phyloP scores from a whole-genome alignment of 2,797 vertebrate species.

The Melanotaenia boesemani region DNA sequence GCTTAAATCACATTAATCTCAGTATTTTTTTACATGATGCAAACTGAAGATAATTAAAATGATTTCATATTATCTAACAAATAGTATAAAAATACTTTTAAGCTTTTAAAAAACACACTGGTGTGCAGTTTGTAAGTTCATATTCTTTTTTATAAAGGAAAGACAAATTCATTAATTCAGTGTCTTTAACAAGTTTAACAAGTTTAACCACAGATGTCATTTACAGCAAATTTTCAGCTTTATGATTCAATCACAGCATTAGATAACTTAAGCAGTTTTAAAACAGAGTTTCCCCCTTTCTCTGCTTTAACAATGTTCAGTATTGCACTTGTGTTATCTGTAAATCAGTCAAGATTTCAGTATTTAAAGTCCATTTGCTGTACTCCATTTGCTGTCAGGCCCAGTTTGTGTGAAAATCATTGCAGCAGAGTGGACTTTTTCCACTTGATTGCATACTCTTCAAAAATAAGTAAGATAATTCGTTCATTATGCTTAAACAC shows the following conservation, averaged over 20 bases:
- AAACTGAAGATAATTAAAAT: background rate
- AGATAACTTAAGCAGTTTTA: conserved; percentile 10
- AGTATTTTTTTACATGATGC: background rate
- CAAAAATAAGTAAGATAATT: background rate
- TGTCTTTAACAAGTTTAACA: conserved; percentile 13
- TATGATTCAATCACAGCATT: conserved; percentile 15
- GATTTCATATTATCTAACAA: background rate
- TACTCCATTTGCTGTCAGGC: conserved; percentile 1
- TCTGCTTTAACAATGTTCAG: conserved; percentile 17
- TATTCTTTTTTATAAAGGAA: conserved; percentile 8
- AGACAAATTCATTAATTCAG: conserved; percentile 1
- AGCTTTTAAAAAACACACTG: background rate
- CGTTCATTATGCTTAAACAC: background rate
- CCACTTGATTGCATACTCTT: conserved; percentile 8
- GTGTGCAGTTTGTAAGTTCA: conserved; percentile 22
- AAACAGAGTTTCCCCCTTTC: conserved; percentile 22
- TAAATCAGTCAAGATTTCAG: conserved; percentile 31
- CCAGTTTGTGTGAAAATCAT: conserved; percentile 1
- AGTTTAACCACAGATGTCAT: conserved; percentile 32
- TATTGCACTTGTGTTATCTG: conserved; percentile 51
- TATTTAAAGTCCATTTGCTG: conserved; percentile 23
- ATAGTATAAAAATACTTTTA: background rate
- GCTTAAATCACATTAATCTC: background rate
- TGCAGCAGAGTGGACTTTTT: conserved; percentile 12
- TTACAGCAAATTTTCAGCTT: conserved; percentile 10